Conservation (phyloP, 2,113 vertebrate genomes). For the Oryctolagus cuniculus region mOryCun1.1 NC_091435.1:80251501-80252000, state of each 20-base stretch:
- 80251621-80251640: conserved; percentile 32
- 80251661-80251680: background rate
- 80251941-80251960: background rate
- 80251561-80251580: background rate
- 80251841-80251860: conserved; percentile 30
- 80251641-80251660: conserved; percentile 17
- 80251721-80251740: background rate
- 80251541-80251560: background rate
- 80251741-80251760: conserved; percentile 18
- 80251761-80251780: background rate
- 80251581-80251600: conserved; percentile 21
- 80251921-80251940: conserved; percentile 24
- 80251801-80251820: background rate
- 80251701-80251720: background rate
- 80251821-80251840: background rate
- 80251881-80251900: background rate
- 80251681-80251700: conserved; percentile 15
- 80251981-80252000: background rate
- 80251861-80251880: conserved; percentile 20
- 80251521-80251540: conserved; percentile 34
- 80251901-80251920: conserved; percentile 38
- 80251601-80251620: background rate
- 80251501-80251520: conserved; percentile 18
- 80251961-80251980: conserved; percentile 13
- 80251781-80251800: background rate